Evolutionary conservation across 2,888 invertebrate genomes (phyloP), one percentile per base, ranked within the genome.

Genomic region (Andrena haemorrhoa): DNA sequence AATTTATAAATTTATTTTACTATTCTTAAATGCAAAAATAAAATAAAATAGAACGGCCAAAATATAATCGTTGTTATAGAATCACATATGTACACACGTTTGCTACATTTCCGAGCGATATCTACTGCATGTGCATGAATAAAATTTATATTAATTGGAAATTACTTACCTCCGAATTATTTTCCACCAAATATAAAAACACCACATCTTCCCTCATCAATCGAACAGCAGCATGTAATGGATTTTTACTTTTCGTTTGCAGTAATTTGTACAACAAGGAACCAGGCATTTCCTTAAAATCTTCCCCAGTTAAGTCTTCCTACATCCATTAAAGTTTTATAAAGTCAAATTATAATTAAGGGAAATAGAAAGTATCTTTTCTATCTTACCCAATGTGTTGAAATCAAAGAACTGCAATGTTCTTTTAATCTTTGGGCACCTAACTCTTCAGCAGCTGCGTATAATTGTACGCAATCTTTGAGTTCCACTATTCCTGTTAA

Each of bases 271-370:
- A 98, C 56, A 99, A 94, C 63, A 99, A 94, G 0, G 98, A 97
- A 0, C 98, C 98, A 0, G 98, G 97, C 98, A 99, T 98, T 92
- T 97, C 97, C 66, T 97, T 97, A 94, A 99, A 99, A 94, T 99
- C 98, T 68, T 97, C 97, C 61, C 95, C 95, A 1, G 95, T 95
- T 89, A 96, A 95, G 90, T 96, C 95, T 92, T 95, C 97, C 97
- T 97, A 89, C 76, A 78, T 63, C 41, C n/a, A 66, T 26, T 51
- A 65, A 53, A n/a, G 58, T 80, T 65, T 41, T 20, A 49, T 56
- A 10, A 58, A 47, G 6, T 47, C 10, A 68, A 26, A 2, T 61
- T 73, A 16, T 10, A 58, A 64, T 53, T 16, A 70, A 60, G 20
- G 12, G 10, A 23, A 5, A 8, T 20, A 31, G 16, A n/a, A 31